Evolutionary conservation across 2,113 vertebrate species (phyloP).

Genomic region (Lagopus muta): DNA sequence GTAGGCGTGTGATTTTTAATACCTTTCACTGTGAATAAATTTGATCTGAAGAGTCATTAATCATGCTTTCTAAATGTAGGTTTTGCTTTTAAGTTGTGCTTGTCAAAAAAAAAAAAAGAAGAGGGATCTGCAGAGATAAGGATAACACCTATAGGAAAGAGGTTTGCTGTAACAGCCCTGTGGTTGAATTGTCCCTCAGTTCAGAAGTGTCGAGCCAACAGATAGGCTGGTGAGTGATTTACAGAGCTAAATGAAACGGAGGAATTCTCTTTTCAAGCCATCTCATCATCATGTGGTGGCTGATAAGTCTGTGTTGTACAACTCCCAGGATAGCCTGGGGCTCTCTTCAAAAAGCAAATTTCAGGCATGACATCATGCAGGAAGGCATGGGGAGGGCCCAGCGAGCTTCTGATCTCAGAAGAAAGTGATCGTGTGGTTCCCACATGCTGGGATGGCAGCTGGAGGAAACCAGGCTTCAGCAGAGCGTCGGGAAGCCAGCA

Average conservation of each 20-base stretch:
- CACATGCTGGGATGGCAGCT: background rate
- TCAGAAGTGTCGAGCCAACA: background rate
- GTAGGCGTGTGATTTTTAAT: background rate
- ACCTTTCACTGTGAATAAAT: background rate
- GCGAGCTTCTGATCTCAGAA: slow-evolving; percentile 46
- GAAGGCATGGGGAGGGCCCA: background rate
- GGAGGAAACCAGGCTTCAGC: background rate
- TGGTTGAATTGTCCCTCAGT: background rate
- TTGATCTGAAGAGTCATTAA: background rate
- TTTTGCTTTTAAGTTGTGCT: background rate
- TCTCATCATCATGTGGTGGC: background rate
- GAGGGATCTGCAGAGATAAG: background rate
- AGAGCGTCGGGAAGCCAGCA: rapidly evolving
- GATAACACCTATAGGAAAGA: rapidly evolving
- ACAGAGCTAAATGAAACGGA: background rate
- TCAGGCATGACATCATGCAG: slow-evolving; percentile 56
- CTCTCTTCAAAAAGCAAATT: slow-evolving; percentile 15
- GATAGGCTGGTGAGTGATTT: background rate
- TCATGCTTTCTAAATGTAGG: background rate
- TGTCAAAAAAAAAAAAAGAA: background rate
- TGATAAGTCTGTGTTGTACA: slow-evolving; percentile 8
- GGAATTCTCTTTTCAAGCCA: slow-evolving; percentile 39
- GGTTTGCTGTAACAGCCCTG: background rate
- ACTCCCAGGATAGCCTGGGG: background rate
- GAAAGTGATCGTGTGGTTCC: background rate